Conservation (phyloP, 2,113 vertebrate genomes). For the Chelonoidis abingdonii region DNA sequence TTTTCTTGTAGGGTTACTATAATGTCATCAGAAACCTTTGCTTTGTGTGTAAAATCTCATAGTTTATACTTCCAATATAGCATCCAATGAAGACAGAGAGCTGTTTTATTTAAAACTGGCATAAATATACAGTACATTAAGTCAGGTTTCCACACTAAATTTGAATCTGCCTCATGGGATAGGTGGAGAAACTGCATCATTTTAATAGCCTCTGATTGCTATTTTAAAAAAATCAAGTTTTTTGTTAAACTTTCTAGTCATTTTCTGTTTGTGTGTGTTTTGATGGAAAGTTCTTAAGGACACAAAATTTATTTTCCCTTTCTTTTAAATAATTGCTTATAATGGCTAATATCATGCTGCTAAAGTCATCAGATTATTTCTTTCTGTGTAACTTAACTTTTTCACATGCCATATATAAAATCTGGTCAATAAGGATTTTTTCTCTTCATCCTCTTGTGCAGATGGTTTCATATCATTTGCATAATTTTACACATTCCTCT, state of each 20-base stretch:
- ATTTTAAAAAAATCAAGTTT: constrained; percentile 64
- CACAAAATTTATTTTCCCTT: constrained; percentile 65
- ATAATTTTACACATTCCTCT: constrained; percentile 26
- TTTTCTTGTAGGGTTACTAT: not conserved
- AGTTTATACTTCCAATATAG: not conserved
- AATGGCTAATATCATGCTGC: constrained; percentile 58
- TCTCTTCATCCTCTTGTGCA: not conserved
- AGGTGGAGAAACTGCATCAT: constrained; percentile 52
- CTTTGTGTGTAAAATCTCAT: constrained; percentile 59
- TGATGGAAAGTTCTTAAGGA: constrained; percentile 65
- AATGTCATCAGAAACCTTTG: constrained; percentile 31
- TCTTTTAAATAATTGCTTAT: constrained; percentile 66
- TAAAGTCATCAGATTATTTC: constrained; percentile 56
- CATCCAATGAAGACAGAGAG: not conserved
- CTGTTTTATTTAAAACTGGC: constrained; percentile 63
- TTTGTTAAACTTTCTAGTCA: constrained; percentile 60
- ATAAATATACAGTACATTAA: constrained; percentile 40
- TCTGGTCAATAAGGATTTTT: not conserved
- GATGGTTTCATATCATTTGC: constrained; percentile 18
- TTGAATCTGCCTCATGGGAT: constrained; percentile 47
- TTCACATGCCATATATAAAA: not conserved
- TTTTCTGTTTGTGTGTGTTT: constrained; percentile 58
- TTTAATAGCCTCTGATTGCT: constrained; percentile 63
- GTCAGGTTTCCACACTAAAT: constrained; percentile 40
- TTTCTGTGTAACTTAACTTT: constrained; percentile 51